phyloP scores from a whole-genome alignment of 2,888 invertebrate species.

The Andrena bicolor region DNA sequence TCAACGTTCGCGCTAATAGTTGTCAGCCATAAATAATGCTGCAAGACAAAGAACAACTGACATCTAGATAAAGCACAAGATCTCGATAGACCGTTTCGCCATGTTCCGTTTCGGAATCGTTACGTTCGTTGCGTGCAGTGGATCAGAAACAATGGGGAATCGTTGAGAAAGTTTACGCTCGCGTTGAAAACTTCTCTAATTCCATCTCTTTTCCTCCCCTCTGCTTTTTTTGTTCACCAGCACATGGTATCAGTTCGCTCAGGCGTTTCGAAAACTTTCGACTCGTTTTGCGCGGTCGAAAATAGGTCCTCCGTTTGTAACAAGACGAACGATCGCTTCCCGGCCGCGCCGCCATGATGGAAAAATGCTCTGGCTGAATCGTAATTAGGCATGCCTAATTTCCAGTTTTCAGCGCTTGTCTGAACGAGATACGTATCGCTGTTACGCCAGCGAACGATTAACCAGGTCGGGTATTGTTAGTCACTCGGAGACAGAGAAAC shows the following conservation, averaged over 20 bases:
- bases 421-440: slow-evolving; percentile 77
- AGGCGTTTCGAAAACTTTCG: neutral
- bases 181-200: slow-evolving; percentile 31
- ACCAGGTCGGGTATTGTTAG: slow-evolving; percentile 75
- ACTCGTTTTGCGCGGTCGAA: neutral
- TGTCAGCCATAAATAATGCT: neutral
- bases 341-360: neutral
- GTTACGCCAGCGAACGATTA: slow-evolving; percentile 78
- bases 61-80: slow-evolving; percentile 2
- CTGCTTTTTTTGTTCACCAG: neutral
- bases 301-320: neutral
- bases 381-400: slow-evolving; percentile 78
- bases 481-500: slow-evolving; percentile 70
- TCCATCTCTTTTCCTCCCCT: slow-evolving; percentile 9
- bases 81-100: slow-evolving; percentile 7
- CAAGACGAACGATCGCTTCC: neutral
- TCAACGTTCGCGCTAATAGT: neutral
- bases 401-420: slow-evolving; percentile 73
- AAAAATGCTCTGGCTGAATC: slow-evolving; percentile 59
- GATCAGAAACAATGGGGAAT: slow-evolving; percentile 35
- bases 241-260: neutral
- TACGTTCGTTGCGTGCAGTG: slow-evolving; percentile 16
- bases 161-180: slow-evolving; percentile 32
- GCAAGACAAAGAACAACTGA: neutral
- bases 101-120: slow-evolving; percentile 14